These are phyloP conservation scores for Podotricha telesiphe DNA, from an alignment of 2,888 invertebrate genomes.

Conservation along the genomic window DNA sequence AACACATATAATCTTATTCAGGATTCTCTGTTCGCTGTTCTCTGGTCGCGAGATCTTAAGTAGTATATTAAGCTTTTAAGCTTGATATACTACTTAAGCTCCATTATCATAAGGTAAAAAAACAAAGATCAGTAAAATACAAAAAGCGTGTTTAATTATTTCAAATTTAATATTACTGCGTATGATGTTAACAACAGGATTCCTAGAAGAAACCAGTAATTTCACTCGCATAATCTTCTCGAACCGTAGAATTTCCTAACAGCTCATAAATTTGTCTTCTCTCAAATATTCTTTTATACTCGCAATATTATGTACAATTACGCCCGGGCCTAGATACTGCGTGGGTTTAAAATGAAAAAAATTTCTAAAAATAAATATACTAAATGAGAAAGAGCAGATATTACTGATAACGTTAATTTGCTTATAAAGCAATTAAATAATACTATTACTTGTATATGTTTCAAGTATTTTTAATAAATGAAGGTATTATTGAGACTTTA, in stretches of 20 bases:
- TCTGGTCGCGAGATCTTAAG: neutral
- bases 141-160: neutral
- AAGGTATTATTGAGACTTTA: too few species aligned
- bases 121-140: neutral
- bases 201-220: conserved; percentile 16
- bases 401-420: conserved; percentile 41
- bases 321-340: conserved; percentile 41
- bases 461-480: too few species aligned
- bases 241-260: conserved; percentile 2
- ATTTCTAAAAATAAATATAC: conserved; percentile 54
- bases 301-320: conserved; percentile 45
- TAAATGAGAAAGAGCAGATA: conserved; percentile 49
- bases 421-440: conserved; percentile 39
- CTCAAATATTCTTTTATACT: conserved; percentile 38
- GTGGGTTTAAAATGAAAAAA: conserved; percentile 59
- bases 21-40: neutral
- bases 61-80: neutral
- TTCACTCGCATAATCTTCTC: neutral
- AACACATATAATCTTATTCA: neutral
- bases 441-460: neutral
- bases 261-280: conserved; percentile 19
- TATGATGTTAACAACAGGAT: neutral
- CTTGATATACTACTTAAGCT: too few species aligned
- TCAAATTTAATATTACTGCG: neutral
- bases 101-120: neutral